These are phyloP conservation scores for Gorilla gorilla DNA, from an alignment of 2,113 vertebrate species.

Conservation along the genomic window DNA sequence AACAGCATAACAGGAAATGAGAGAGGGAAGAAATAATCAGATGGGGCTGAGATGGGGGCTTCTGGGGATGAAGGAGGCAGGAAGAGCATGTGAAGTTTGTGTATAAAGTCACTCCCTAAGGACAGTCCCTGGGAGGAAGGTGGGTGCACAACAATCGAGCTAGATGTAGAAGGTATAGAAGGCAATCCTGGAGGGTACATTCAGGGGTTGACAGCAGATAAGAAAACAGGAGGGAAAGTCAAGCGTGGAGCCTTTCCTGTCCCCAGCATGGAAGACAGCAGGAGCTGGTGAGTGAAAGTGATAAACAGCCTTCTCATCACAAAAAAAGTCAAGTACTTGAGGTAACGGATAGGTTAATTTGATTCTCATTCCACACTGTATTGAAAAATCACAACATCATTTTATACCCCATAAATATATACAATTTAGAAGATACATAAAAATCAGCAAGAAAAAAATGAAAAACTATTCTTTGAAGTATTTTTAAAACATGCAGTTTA, in stretches of 20 bases:
- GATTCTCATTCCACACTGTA: no score
- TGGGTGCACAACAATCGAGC: not conserved
- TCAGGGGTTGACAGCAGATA: not conserved
- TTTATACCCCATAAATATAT: no score
- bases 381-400: no score
- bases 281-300: not conserved
- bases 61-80: not conserved
- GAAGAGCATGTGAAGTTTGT: not conserved
- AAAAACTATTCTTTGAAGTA: no score
- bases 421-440: no score
- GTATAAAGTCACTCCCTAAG: not conserved
- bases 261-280: not conserved
- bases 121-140: not conserved
- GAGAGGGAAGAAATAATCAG: not conserved
- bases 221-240: not conserved
- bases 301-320: no score
- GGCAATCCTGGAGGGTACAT: not conserved
- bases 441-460: no score
- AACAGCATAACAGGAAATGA: not conserved
- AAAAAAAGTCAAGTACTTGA: no score
- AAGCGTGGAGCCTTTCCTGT: not conserved
- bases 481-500: no score
- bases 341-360: no score
- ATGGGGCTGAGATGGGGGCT: not conserved
- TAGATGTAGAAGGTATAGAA: not conserved